A percentile compares a stretch with the other conserved stretches of the same genome.
phyloP scores from a whole-genome alignment of 2,888 invertebrate species.

The Drosophila prostipennis region DNA sequence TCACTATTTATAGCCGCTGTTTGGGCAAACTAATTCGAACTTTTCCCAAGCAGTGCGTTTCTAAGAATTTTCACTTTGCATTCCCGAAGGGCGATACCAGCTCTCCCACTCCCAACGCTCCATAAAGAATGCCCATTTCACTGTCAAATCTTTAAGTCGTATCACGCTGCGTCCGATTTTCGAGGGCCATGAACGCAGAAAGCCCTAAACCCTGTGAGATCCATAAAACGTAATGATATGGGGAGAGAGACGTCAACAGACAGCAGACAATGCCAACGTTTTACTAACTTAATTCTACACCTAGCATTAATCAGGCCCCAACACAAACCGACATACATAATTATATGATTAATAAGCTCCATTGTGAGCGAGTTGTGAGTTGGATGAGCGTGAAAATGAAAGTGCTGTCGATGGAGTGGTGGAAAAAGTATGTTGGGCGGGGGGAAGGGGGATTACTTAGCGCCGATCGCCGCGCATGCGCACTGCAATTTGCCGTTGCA shows the following conservation, averaged over 20 bases:
- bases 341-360: slow-evolving; percentile 73
- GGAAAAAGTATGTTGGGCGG: background rate
- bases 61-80: slow-evolving; percentile 35
- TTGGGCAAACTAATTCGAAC: slow-evolving; percentile 20
- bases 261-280: slow-evolving; percentile 64
- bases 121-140: slow-evolving; percentile 53
- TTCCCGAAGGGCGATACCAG: slow-evolving; percentile 8
- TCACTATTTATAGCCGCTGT: slow-evolving; percentile 4
- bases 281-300: slow-evolving; percentile 74
- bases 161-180: slow-evolving; percentile 45
- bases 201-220: background rate
- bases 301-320: slow-evolving; percentile 54
- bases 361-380: slow-evolving; percentile 56
- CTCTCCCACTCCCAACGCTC: slow-evolving; percentile 9
- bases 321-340: slow-evolving; percentile 53
- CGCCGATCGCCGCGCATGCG: slow-evolving; percentile 59
- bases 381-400: slow-evolving; percentile 73
- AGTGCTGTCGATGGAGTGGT: slow-evolving; percentile 54
- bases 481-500: slow-evolving; percentile 76
- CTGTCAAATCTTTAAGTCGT: slow-evolving; percentile 60
- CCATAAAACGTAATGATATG: slow-evolving; percentile 35
- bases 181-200: slow-evolving; percentile 17
- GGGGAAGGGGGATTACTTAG: slow-evolving; percentile 9
- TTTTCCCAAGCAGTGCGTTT: slow-evolving; percentile 32
- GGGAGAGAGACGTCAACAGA: slow-evolving; percentile 19